Base-by-base conservation (phyloP, 2,797 vertebrate species). In the Sandelia bainsii region DNA sequence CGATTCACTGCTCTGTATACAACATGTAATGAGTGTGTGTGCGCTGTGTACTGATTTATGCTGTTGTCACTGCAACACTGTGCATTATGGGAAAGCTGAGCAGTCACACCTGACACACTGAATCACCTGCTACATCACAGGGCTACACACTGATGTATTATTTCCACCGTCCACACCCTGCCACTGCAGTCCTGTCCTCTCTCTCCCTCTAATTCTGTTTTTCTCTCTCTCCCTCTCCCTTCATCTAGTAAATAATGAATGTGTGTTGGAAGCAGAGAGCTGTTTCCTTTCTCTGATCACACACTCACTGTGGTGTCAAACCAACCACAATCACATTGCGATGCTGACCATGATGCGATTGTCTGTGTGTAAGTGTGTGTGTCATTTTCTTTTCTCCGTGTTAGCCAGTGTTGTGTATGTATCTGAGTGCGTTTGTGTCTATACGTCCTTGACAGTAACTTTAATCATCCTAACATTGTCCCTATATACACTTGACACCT, bases 161-260 rank as follows among this genome's bases (percentile, higher is more conserved):
- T 78, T 56, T 75, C 52, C 64, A 46, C 78, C 75, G 87, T 86
- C 81, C 86, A 86, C 87, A 84, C 86, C 84, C 82, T 78, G 54
- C 75, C 75, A 77, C 89, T 90, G 87, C 84, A 79, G 84, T 85
- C 71, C 79, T 80, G 57, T 66, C 79, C 20, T 29, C 39, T 17
- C 46, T 22, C 46, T 8, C 46, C n/a, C 27, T 9, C 27, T 22
- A 9, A 37, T 20, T 11, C 57, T 25, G 25, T 16, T 12, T 27
- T 29, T 44, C 19, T 25, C 58, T 34, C 39, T 25, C 39, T 51
- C 25, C 45, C 64, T 71, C 44, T 63, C 22, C n/a, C 44, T 12
- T 59, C 22, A 57, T 51, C 53, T 59, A 32, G 4, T 76, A 69
- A 81, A 81, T 93, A 90, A 91, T 91, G 46, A 79, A 92, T 91